Evolutionary conservation across 1,140 invertebrate species (phyloP).

Genomic region (Ridgeia piscesae): DNA sequence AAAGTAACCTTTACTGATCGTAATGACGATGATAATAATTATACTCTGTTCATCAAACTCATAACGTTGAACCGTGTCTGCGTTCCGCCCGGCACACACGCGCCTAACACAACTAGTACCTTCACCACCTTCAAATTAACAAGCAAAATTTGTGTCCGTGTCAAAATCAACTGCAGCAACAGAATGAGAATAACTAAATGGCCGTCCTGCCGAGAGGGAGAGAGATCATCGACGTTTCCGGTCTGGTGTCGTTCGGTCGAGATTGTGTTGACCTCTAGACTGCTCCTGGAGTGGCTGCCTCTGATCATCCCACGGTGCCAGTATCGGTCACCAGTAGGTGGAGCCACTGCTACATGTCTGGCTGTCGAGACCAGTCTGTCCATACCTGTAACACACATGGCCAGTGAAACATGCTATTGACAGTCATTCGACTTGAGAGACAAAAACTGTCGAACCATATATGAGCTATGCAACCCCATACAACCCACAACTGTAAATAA

Average conservation of each 20-base stretch:
- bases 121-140: slow-evolving; percentile 1
- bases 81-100: background rate
- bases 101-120: background rate
- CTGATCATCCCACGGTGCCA: background rate
- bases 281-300: background rate
- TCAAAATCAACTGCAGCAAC: background rate
- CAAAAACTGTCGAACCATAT: too few relatives aligned
- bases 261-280: background rate
- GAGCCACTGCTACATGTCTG: background rate
- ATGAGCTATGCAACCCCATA: too few relatives aligned
- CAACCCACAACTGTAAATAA: too few relatives aligned
- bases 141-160: background rate
- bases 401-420: background rate
- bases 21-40: background rate
- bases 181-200: slow-evolving; percentile 6
- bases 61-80: background rate
- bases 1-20: slow-evolving; percentile 5
- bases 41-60: slow-evolving; percentile 5
- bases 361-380: background rate
- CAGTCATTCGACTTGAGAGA: too few relatives aligned
- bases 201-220: background rate
- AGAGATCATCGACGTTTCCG: background rate
- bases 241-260: background rate
- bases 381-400: background rate
- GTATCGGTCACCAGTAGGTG: background rate